A percentile compares a stretch with the other conserved stretches of the same genome.
phyloP scores from a whole-genome alignment of 2,888 invertebrate species.

The Erebia epiphron region DNA sequence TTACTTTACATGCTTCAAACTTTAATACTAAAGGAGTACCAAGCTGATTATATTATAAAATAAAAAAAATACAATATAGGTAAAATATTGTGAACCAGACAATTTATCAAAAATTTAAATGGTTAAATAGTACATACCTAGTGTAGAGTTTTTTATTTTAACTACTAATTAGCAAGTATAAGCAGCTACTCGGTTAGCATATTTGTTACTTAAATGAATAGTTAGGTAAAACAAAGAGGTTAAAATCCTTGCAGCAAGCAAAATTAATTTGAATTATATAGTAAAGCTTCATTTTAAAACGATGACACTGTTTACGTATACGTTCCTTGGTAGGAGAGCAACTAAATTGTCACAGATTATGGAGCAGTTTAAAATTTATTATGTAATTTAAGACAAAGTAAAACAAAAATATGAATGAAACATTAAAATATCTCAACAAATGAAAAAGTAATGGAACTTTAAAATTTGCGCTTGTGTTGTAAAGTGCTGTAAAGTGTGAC shows the following conservation, averaged over 20 bases:
- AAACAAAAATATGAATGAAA: too few species aligned
- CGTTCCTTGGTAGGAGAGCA: too few species aligned
- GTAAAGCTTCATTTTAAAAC: neutral
- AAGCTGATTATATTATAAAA: neutral
- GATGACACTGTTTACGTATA: neutral
- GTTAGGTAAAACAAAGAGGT: neutral
- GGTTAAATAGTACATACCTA: too few species aligned
- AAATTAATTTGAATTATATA: neutral
- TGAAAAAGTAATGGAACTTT: too few species aligned
- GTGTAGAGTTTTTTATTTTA: neutral
- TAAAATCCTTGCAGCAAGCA: constrained; percentile 3
- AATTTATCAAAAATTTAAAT: neutral
- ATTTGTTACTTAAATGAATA: neutral
- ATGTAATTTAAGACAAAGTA: too few species aligned
- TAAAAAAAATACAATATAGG: neutral
- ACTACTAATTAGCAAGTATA: constrained; percentile 10
- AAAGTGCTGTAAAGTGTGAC: too few species aligned
- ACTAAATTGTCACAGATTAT: too few species aligned
- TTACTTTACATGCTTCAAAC: neutral
- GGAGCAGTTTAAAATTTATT: too few species aligned
- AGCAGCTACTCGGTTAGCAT: neutral
- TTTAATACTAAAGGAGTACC: neutral
- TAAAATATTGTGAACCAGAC: neutral
- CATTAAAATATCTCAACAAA: too few species aligned
- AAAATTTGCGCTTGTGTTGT: too few species aligned